A percentile compares a stretch with the other conserved stretches of the same genome.
Conservation (phyloP, 1,140 invertebrate species). For the Tetragnatha versicolor region DNA sequence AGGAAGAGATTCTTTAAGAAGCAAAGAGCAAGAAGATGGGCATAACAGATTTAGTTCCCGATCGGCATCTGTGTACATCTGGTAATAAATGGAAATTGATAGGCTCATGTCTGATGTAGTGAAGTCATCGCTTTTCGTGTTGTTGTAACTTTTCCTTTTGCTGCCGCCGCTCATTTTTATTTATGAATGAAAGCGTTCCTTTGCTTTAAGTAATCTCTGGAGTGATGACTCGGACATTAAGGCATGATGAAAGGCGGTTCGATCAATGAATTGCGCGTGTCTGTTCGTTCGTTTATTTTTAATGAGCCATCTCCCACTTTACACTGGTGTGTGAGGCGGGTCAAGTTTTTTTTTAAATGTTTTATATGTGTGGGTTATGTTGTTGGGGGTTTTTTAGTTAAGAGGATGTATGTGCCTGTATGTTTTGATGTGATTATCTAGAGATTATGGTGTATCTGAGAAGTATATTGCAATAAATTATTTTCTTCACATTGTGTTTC, state of each 20-base stretch:
- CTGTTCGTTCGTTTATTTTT: constrained; percentile 9
- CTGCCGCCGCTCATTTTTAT: constrained; percentile 20
- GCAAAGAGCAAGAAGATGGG: background rate
- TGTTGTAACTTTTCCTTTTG: constrained; percentile 16
- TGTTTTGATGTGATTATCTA: too few species aligned
- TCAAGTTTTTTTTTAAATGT: too few species aligned
- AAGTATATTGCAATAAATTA: too few species aligned
- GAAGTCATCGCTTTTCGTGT: constrained; percentile 19
- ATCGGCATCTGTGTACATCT: constrained; percentile 31
- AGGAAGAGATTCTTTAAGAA: background rate
- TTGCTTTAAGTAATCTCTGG: constrained; percentile 13
- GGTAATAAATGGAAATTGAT: constrained; percentile 34
- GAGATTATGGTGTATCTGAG: too few species aligned
- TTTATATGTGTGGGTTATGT: too few species aligned
- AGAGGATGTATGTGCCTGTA: too few species aligned
- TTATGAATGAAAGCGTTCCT: constrained; percentile 8
- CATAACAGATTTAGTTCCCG: constrained; percentile 13
- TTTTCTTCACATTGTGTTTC: too few species aligned
- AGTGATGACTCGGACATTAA: constrained; percentile 8
- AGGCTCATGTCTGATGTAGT: constrained; percentile 19
- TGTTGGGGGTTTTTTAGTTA: too few species aligned
- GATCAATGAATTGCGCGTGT: constrained; percentile 4
- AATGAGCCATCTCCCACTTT: too few species aligned
- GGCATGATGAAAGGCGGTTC: background rate
- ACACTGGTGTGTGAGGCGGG: too few species aligned